Evolutionary conservation across 2,888 invertebrate species (phyloP), one percentile per base, ranked within the genome.

Genomic region (Microchrysa polita): DNA sequence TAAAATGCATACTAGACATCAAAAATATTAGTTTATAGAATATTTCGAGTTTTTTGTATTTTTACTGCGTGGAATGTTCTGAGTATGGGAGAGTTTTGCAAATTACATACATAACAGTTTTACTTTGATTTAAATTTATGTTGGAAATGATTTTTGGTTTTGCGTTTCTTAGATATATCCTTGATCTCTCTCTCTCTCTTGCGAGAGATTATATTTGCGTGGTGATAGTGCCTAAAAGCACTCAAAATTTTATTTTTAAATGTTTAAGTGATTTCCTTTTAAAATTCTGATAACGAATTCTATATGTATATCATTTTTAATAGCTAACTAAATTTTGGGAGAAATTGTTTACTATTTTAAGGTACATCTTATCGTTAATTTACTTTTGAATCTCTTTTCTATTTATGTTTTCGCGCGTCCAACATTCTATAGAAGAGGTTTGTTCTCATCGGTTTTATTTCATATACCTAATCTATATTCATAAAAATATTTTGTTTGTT

Each of bases 281-380:
- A 7, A 34, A 34, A 34, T 34, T 34, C 27, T 5, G 4, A 34
- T 34, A 5, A 34, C 27, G 27, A 34, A 5, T 34, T 7, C 27
- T 20, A 20, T 18, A n/a, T 65, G n/a, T n/a, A n/a, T n/a, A n/a
- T n/a, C n/a, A 20, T 48, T 48, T 65, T 69, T 67, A 12, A 67
- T 20, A 67, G 34, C 69, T 69, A 69, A 55, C 69, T 69, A 69
- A 55, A 57, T 69, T n/a, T 40, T 40, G 55, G 42, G n/a, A n/a
- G n/a, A 55, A 55, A 55, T 69, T 57, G 27, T 69, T 52, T n/a
- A n/a, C n/a, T 40, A 69, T 34, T 53, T 52, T 67, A 16, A 67
- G 67, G 67, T 67, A 67, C 53, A 14, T 27, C 27, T 67, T 34
- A 67, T 22, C 5, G n/a, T 67, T 52, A 53, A 5, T 16, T 61